Evolutionary conservation across 2,113 vertebrate genomes (phyloP).

Genomic region (Raja brachyura): DNA sequence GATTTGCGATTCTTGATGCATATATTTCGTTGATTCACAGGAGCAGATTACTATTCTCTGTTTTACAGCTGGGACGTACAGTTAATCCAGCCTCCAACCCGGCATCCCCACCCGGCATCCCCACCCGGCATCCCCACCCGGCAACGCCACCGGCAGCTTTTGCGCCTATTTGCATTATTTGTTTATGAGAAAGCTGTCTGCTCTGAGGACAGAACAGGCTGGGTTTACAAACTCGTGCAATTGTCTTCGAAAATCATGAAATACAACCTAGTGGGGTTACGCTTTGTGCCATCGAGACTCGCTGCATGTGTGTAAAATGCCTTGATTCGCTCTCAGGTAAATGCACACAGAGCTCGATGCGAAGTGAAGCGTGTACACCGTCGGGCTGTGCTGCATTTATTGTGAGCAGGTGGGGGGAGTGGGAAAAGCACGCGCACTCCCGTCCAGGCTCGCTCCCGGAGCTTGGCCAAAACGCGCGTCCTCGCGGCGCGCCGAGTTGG

Average conservation of each 20-base stretch:
- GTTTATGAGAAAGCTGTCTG: background rate
- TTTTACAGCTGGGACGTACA: background rate
- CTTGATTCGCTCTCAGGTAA: background rate
- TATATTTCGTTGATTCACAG: background rate
- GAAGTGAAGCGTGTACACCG: background rate
- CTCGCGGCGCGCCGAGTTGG: conserved; percentile 42
- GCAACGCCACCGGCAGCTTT: too few species aligned
- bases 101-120: too few species aligned
- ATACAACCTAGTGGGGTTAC: background rate
- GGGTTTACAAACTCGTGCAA: background rate
- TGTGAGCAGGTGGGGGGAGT: background rate
- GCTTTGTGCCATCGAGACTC: background rate
- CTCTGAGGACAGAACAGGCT: background rate
- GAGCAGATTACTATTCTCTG: background rate
- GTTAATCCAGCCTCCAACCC: background rate
- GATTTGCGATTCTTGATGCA: background rate
- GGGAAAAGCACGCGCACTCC: background rate
- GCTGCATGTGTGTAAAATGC: background rate
- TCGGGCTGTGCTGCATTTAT: background rate
- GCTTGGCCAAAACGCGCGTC: background rate
- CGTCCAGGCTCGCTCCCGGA: background rate
- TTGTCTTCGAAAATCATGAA: background rate
- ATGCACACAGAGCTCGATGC: background rate
- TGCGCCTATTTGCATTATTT: background rate
- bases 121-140: too few species aligned